These are phyloP conservation scores for Dinomys branickii DNA, from an alignment of 2,113 vertebrate species.

Conservation along the genomic window DNA sequence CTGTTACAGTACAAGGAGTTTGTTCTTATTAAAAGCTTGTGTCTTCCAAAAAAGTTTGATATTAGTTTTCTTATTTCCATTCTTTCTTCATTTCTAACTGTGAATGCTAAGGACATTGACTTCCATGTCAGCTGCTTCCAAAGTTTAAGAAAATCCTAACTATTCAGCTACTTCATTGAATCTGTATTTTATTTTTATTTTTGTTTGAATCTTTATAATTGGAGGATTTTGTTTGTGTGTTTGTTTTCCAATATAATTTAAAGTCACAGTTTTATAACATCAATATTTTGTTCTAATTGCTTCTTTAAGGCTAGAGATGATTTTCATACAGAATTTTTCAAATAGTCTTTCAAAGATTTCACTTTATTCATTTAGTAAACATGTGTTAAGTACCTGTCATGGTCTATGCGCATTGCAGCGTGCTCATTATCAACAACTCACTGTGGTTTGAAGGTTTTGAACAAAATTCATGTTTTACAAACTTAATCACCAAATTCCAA, in stretches of 20 bases:
- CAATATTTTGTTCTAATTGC: background rate
- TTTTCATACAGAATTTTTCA: background rate
- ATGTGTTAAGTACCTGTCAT: background rate
- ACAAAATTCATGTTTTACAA: background rate
- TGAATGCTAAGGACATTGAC: constrained; percentile 1
- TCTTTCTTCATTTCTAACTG: constrained; percentile 6
- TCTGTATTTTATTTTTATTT: background rate
- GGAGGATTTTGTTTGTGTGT: background rate
- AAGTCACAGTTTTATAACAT: background rate
- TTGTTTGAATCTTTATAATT: background rate
- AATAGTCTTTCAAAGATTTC: background rate
- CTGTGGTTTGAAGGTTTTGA: background rate
- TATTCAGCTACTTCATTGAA: background rate
- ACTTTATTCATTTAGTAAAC: background rate
- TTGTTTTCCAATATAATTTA: background rate
- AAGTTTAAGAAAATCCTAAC: background rate
- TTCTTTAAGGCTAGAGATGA: background rate
- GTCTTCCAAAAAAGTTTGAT: background rate
- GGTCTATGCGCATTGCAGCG: background rate
- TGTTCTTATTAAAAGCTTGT: background rate
- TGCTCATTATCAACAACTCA: background rate
- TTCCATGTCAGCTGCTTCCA: background rate
- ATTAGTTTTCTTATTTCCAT: background rate
- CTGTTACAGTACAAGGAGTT: background rate
- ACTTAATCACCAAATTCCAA: background rate